Base-by-base conservation (phyloP, 2,113 vertebrate genomes). In the Planiliza haematocheilus region DNA sequence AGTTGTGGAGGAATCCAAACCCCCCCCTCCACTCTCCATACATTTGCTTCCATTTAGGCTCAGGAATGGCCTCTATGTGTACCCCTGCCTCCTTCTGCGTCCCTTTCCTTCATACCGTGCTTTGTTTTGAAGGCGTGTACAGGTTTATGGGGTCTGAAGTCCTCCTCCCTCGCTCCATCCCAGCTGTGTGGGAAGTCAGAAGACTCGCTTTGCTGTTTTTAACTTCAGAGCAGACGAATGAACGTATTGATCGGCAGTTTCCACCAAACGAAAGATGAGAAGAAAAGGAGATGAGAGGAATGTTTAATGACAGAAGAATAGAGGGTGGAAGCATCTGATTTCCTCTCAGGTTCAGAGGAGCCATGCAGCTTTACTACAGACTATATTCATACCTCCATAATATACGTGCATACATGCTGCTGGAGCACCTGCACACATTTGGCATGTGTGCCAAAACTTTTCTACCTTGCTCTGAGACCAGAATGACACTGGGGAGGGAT, bases 41-140 rank as follows among this genome's bases (percentile, higher is more conserved):
- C 14, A 9, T 49, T 52, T 13, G 39, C 11, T 18, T 65, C 14
- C 2, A 16, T 20, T 38, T 9, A 13, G 21, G 10, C 62, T 37
- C 16, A 73, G 50, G 56, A 76, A 53, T 8, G 43, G 45, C 37
- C 24, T 45, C 10, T 46, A 30, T 20, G n/a, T 53, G 48, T 7
- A 51, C 56, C 46, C 46, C 49, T 18, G 17, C 24, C 11, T 20
- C 18, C 37, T 43, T 10, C 17, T 20, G 8, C 36, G 55, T 43
- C 52, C 53, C 41, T 52, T 59, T 74, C 34, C 74, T 78, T 83
- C 81, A 49, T 55, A 74, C 75, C 60, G 7, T 68, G 66, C 74
- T 66, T 83, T 70, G 69, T 38, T 74, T 46, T 4, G 1, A 67
- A 7, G 20, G 38, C 61, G 16, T 37, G 5, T 38, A 18, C 6